Evolutionary conservation across 2,888 invertebrate species (phyloP), one percentile per base, ranked within the genome.

Genomic region (Watsonalla binaria): DNA sequence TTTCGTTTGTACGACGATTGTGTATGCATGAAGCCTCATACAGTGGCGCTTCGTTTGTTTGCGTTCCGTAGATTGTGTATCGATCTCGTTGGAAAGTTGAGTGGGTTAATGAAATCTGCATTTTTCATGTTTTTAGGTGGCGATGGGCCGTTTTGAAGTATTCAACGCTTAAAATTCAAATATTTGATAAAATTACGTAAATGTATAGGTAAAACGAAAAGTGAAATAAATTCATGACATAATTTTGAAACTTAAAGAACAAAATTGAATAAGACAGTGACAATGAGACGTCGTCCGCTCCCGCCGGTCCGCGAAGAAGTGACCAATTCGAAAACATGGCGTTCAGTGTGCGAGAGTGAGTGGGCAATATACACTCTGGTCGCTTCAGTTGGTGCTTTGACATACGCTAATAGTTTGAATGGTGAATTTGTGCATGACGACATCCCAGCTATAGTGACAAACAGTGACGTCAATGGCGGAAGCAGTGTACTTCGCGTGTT

Each of bases 371-470:
- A 94, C 74, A 83, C 90, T 15, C 80, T 94, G 24, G 94, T 95
- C 50, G 92, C 93, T 53, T 89, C 93, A 37, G 94, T 94, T 9
- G 94, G 95, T 14, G 89, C 94, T 15, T 86, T 93, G 51, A 94
- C 94, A 64, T 96, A 96, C 81, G 89, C 93, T 47, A 96, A 96
- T 82, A 94, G 95, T 53, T 87, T 96, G 62, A 90, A 91, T 64
- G 96, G 96, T 49, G 96, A 96, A 78, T 96, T 97, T 76, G 96
- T 97, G 60, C 97, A 97, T 86, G 97, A 97, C 77, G 97, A 97
- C 80, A 93, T 96, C 63, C 96, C 96, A 55, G 97, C 96, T 42
- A 94, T 97, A 66, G 94, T 94, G 73, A 92, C 94, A 61, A 97
- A 97, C 82, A 92, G 93, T 72, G 97, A 97, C 82, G 97, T 96